Evolutionary conservation across 1,140 invertebrate species (phyloP).

Genomic region (Cydia pomonella): DNA sequence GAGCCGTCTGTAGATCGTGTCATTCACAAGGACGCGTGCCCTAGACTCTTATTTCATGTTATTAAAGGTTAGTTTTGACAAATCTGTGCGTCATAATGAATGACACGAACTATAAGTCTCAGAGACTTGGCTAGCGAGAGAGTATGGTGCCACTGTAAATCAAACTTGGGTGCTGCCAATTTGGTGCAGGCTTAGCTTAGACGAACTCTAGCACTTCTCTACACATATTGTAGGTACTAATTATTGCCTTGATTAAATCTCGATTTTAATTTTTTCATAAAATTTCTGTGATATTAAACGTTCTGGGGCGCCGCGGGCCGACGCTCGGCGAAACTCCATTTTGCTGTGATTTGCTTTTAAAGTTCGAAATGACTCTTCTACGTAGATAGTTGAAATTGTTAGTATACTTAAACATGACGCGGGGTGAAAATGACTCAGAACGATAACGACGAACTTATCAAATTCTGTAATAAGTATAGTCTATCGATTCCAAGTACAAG

Average conservation of each 20-base stretch:
- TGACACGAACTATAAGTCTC: no score
- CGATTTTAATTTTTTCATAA: background rate
- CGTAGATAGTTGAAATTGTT: conserved; percentile 22
- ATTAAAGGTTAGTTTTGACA: no score
- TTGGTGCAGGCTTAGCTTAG: no score
- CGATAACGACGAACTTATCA: conserved; percentile 10
- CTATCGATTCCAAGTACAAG: conserved; percentile 17
- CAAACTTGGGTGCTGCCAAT: no score
- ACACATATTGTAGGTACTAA: no score
- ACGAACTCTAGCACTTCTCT: no score
- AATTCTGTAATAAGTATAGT: conserved; percentile 14
- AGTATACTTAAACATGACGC: conserved; percentile 6
- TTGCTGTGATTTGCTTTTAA: conserved; percentile 44
- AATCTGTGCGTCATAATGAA: no score
- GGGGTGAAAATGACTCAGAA: conserved; percentile 17
- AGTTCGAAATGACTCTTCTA: conserved; percentile 25
- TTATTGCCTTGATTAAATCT: background rate
- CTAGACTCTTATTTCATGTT: no score
- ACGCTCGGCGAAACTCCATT: conserved; percentile 35
- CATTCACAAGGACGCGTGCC: no score
- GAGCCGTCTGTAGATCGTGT: no score
- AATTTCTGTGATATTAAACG: background rate
- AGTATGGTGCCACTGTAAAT: no score
- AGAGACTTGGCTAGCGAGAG: no score
- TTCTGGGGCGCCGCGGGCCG: background rate